These are phyloP conservation scores for Nymphicus hollandicus DNA, from an alignment of 2,113 vertebrate species.

Conservation along the genomic window DNA sequence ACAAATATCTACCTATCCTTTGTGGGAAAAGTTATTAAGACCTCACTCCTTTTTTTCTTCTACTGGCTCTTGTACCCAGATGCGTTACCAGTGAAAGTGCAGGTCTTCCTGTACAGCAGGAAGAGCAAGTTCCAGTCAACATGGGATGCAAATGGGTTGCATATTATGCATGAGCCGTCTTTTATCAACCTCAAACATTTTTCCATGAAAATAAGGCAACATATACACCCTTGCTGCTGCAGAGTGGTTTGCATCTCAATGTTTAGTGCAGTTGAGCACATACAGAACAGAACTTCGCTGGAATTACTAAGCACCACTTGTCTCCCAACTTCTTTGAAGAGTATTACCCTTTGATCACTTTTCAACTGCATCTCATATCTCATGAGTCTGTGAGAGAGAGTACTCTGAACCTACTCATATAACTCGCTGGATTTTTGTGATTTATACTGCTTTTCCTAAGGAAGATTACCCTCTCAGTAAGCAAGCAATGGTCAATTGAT, in stretches of 20 bases:
- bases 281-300: neutral
- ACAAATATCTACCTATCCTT: neutral
- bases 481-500: conserved; percentile 75
- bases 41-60: neutral
- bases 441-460: conserved; percentile 68
- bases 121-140: neutral
- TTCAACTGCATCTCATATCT: conserved; percentile 63
- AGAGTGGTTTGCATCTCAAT: conserved; percentile 6
- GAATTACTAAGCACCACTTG: conserved; percentile 12
- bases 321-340: conserved; percentile 50
- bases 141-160: neutral
- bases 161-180: conserved; percentile 17
- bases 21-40: neutral
- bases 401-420: conserved; percentile 63
- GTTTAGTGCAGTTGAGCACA: neutral
- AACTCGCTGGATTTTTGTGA: conserved; percentile 68
- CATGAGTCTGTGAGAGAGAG: neutral
- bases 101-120: neutral
- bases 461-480: conserved; percentile 69
- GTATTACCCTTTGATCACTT: conserved; percentile 65
- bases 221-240: neutral
- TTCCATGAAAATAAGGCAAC: conserved; percentile 47
- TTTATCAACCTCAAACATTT: conserved; percentile 47
- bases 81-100: neutral
- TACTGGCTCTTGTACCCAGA: neutral